Evolutionary conservation across 2,113 vertebrate species (phyloP).

Genomic region (Capreolus pygargus): DNA sequence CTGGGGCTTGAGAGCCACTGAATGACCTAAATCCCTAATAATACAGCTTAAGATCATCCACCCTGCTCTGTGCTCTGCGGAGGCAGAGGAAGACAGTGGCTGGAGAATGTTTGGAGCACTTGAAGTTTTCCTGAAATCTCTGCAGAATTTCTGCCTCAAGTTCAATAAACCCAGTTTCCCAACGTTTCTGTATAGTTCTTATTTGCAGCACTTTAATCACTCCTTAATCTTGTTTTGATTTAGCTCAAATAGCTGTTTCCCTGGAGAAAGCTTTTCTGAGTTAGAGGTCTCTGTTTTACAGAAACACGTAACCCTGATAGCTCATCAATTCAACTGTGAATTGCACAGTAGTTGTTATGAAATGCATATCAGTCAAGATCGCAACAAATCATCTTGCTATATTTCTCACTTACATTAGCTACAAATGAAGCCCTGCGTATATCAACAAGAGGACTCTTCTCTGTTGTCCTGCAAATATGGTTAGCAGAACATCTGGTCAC

Average conservation of each 20-base stretch:
- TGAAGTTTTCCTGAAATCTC: slow-evolving; percentile 44
- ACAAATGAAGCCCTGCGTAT: slow-evolving; percentile 13
- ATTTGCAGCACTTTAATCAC: slow-evolving; percentile 64
- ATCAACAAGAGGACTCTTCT: neutral
- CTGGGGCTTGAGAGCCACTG: neutral
- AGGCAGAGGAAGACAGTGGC: neutral
- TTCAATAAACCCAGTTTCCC: slow-evolving; percentile 39
- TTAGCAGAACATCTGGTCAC: neutral
- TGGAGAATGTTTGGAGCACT: neutral
- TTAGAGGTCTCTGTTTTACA: slow-evolving; percentile 79
- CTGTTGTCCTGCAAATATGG: neutral
- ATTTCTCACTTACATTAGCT: slow-evolving; percentile 67
- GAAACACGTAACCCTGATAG: slow-evolving; percentile 71
- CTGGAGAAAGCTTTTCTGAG: slow-evolving; percentile 78
- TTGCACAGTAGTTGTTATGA: slow-evolving; percentile 56
- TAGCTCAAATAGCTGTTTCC: slow-evolving; percentile 78
- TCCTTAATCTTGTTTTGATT: slow-evolving; percentile 75
- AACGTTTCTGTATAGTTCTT: slow-evolving; percentile 32
- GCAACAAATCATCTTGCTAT: slow-evolving; percentile 75
- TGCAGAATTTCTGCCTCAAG: slow-evolving; percentile 34
- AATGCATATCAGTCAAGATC: slow-evolving; percentile 78
- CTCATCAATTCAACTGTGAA: slow-evolving; percentile 79
- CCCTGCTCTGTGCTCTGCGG: neutral
- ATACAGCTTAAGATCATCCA: slow-evolving; percentile 34
- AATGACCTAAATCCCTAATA: slow-evolving; percentile 55